Evolutionary conservation across 1,140 invertebrate genomes (phyloP), one percentile per base, ranked within the genome.

Genomic region (Dendroctonus valens): DNA sequence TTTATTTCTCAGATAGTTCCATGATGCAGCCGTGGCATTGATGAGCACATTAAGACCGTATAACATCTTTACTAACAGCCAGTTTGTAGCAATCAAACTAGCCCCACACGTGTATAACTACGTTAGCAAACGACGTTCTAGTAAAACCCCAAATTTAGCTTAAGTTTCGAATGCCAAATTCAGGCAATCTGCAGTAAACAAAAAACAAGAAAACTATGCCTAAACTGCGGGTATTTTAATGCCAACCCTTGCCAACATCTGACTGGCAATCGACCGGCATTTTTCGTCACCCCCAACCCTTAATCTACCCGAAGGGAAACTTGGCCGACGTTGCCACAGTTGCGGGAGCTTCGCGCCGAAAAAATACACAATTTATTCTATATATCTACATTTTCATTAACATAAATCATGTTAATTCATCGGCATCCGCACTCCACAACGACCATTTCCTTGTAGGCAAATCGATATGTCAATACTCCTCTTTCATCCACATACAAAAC

Each of bases 381-480:
- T n/a, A n/a, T n/a, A n/a, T n/a, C n/a, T n/a, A n/a, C n/a, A n/a
- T n/a, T n/a, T n/a, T n/a, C n/a, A n/a, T n/a, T n/a, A n/a, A 26
- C 26, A 26, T 26, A 26, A 26, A 26, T 26, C 26, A 3, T 26
- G 26, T 26, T 26, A 26, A 26, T n/a, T 76, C 78, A 87, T 76
- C 86, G 79, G 71, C 85, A 86, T n/a, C 85, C 85, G 72, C 85
- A 87, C 73, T 86, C 85, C 5, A 79, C 76, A 0, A 86, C 85
- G 0, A 87, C 85, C 85, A 87, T 87, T 59, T 86, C 85, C 15
- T 85, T 82, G 69, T 86, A 86, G 26, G 82, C 82, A 72, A 83
- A 85, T 62, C 85, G 81, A 74, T 85, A 86, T 46, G 85, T 87
- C 39, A 86, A 75, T 9, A 84, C 81, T 5, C 83, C 84, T 67